Evolutionary conservation across 92 coral and sea anemone genomes (phyloP).

Genomic region (Virgularia gustaviana): DNA sequence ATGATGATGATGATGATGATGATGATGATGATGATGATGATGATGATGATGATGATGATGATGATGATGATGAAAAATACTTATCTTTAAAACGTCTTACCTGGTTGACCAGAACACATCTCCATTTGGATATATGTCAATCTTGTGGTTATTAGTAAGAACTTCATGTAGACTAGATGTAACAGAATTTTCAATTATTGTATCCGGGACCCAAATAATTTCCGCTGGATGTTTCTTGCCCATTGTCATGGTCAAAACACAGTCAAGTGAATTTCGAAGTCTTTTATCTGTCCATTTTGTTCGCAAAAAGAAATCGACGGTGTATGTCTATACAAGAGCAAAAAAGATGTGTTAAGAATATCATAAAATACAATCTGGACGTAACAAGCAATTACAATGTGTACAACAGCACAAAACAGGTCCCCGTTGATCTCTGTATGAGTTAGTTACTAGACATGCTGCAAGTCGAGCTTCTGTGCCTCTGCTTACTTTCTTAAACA

Average conservation of each 20-base stretch:
- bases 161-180: constrained; percentile 63
- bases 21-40: too few species aligned
- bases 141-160: constrained; percentile 69
- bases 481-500: too few species aligned
- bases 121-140: constrained; percentile 72
- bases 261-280: constrained; percentile 58
- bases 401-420: too few species aligned
- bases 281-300: constrained; percentile 73
- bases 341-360: background rate
- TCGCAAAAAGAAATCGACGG: constrained; percentile 84
- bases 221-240: constrained; percentile 91
- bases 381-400: too few species aligned
- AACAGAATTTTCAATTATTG: constrained; percentile 71
- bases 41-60: too few species aligned
- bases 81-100: constrained; percentile 16
- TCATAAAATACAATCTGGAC: too few species aligned
- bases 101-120: constrained; percentile 80
- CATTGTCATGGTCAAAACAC: constrained; percentile 61
- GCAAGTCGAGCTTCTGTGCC: too few species aligned
- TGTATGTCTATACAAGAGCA: constrained; percentile 53
- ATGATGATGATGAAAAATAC: too few species aligned
- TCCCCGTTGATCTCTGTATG: too few species aligned
- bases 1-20: too few species aligned
- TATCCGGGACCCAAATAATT: constrained; percentile 85
- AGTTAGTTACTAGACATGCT: too few species aligned